These are phyloP conservation scores for Phylloscopus trochiloides DNA, from an alignment of 2,113 vertebrate genomes.

Conservation along the genomic window DNA sequence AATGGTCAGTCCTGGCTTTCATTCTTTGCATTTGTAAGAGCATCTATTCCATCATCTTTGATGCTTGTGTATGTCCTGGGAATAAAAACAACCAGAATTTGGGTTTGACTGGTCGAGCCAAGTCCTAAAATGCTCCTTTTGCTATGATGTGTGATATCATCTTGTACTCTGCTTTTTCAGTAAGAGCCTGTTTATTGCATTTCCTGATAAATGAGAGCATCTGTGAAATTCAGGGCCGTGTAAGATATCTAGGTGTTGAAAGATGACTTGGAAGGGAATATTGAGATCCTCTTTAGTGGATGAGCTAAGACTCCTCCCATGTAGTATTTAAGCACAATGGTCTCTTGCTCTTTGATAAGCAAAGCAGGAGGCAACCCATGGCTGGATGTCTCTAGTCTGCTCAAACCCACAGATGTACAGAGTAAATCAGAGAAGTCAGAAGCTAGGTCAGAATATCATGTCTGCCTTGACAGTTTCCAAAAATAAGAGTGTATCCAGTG, in stretches of 20 bases:
- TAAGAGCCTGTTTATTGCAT: neutral
- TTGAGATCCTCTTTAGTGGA: neutral
- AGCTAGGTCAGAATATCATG: neutral
- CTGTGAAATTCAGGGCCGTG: neutral
- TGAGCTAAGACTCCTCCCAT: neutral
- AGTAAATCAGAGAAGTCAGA: neutral
- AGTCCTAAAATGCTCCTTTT: neutral
- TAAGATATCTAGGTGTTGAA: neutral
- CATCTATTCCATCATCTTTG: neutral
- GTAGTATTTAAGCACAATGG: neutral
- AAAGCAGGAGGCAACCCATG: neutral
- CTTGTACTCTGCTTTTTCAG: neutral
- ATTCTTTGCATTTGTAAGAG: neutral
- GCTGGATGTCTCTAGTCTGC: neutral
- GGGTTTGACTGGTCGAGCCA: neutral
- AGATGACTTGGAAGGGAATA: neutral
- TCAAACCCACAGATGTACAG: neutral
- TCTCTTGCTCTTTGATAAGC: neutral
- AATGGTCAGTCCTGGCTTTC: neutral
- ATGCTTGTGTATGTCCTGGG: neutral
- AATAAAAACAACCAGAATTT: neutral
- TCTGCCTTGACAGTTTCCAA: neutral
- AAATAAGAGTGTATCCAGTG: rapidly evolving
- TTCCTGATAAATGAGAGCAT: neutral
- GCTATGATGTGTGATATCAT: neutral